Percentiles rank a stretch among this genome's conserved stretches.
phyloP scores from a whole-genome alignment of 2,888 invertebrate genomes.

The Ichneumon xanthorius region DNA sequence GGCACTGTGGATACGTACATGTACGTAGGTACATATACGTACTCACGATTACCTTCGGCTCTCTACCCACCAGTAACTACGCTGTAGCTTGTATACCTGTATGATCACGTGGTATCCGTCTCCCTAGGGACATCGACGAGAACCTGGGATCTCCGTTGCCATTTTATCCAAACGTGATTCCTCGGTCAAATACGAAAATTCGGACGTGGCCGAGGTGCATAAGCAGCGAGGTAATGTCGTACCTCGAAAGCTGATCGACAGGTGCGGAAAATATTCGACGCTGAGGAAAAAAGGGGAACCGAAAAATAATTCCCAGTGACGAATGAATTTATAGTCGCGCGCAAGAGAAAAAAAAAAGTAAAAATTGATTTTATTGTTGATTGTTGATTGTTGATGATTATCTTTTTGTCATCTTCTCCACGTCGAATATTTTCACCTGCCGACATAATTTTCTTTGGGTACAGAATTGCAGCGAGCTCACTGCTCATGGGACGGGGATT shows the following conservation, averaged over 20 bases:
- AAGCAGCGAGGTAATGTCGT: slow-evolving; percentile 65
- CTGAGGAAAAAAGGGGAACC: background rate
- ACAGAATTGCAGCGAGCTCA: slow-evolving; percentile 9
- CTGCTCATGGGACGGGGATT: slow-evolving; percentile 2
- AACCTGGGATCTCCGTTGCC: slow-evolving; percentile 77
- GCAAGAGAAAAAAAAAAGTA: background rate
- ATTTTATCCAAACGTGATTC: slow-evolving; percentile 84
- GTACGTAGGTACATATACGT: background rate
- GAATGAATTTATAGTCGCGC: background rate
- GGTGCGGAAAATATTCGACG: slow-evolving; percentile 12
- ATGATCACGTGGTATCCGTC: slow-evolving; percentile 42
- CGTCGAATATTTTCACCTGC: slow-evolving; percentile 1
- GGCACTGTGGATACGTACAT: slow-evolving; percentile 30
- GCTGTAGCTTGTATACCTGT: slow-evolving; percentile 24
- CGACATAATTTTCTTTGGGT: slow-evolving; percentile 23
- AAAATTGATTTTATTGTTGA: too few relatives aligned
- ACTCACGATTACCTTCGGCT: slow-evolving; percentile 10
- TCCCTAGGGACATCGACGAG: slow-evolving; percentile 64
- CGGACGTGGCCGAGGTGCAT: slow-evolving; percentile 79
- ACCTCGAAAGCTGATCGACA: slow-evolving; percentile 32
- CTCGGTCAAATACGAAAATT: slow-evolving; percentile 82
- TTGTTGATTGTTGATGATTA: too few relatives aligned
- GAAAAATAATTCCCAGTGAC: slow-evolving; percentile 6
- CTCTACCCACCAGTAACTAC: slow-evolving; percentile 20
- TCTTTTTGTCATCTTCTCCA: too few relatives aligned